phyloP scores from a whole-genome alignment of 2,113 vertebrate genomes.

The zebrafish (Danio rerio) region GRCz12tu NC_133193.1:27340001-27340500 shows the following conservation, averaged over 20 bases:
- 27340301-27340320: not conserved
- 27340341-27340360: not conserved
- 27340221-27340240: constrained; percentile 51
- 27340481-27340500: too few species aligned
- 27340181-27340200: constrained; percentile 19
- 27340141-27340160: constrained; percentile 11
- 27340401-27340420: too few species aligned
- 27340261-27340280: constrained; percentile 26
- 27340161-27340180: constrained; percentile 7
- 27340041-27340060: constrained; percentile 17
- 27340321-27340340: not conserved
- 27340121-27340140: constrained; percentile 48
- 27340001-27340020: not conserved
- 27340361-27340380: not conserved
- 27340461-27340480: too few species aligned
- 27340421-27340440: too few species aligned
- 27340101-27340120: constrained; percentile 5
- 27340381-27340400: not conserved
- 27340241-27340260: constrained; percentile 39
- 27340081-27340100: constrained; percentile 45
- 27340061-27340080: constrained; percentile 43
- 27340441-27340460: too few species aligned
- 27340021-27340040: not conserved
- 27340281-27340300: constrained; percentile 7
- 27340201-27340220: constrained; percentile 36